Evolutionary conservation across 2,888 invertebrate species (phyloP).

Genomic region (Mystacides longicornis): DNA sequence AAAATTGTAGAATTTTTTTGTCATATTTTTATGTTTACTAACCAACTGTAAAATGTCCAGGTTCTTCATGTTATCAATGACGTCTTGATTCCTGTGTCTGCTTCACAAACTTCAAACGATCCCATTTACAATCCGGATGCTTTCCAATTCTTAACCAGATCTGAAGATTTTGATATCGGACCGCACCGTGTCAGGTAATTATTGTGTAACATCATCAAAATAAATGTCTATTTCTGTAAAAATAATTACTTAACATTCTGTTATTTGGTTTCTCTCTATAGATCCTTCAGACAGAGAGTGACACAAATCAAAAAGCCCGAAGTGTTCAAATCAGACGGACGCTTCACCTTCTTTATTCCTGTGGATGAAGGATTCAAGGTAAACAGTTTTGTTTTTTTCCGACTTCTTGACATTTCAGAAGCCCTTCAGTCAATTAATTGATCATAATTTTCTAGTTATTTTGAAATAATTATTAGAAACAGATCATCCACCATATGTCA

Average conservation of each 20-base stretch:
- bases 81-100: conserved; percentile 71
- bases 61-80: conserved; percentile 83
- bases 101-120: conserved; percentile 51
- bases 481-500: too few relatives aligned
- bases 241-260: not conserved
- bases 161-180: conserved; percentile 68
- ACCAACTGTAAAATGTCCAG: conserved; percentile 38
- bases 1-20: too few relatives aligned
- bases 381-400: too few relatives aligned
- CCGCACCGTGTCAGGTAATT: conserved; percentile 62
- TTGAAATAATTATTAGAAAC: too few relatives aligned
- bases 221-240: not conserved
- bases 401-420: too few relatives aligned
- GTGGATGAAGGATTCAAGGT: conserved; percentile 87
- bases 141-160: conserved; percentile 68
- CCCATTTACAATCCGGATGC: conserved; percentile 75
- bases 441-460: too few relatives aligned
- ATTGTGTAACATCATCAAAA: not conserved
- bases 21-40: too few relatives aligned
- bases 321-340: conserved; percentile 69
- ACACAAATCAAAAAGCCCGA: conserved; percentile 63
- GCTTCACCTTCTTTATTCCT: conserved; percentile 85
- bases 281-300: conserved; percentile 70
- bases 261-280: conserved; percentile 32
- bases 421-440: too few relatives aligned